Evolutionary conservation across 92 coral and sea anemone species (phyloP).

Genomic region (Epizoanthus scotinus): DNA sequence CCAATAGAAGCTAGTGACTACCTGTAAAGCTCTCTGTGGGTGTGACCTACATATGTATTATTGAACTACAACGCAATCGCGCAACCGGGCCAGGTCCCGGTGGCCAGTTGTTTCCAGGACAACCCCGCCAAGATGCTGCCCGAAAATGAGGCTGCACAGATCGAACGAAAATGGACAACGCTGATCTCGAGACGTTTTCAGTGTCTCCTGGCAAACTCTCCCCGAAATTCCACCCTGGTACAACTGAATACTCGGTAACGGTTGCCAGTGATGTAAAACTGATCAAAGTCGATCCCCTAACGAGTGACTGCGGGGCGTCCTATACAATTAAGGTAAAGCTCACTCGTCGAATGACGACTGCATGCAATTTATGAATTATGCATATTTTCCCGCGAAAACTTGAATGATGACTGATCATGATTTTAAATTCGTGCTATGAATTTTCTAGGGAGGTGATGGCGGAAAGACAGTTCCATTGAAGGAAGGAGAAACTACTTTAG

Average conservation of each 20-base stretch:
- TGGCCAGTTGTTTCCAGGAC: slow-evolving; percentile 39
- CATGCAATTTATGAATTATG: background rate
- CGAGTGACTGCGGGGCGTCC: slow-evolving; percentile 95
- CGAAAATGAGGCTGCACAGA: slow-evolving; percentile 9
- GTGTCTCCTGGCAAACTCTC: slow-evolving; percentile 88
- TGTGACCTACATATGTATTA: too few species aligned
- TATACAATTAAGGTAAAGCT: slow-evolving; percentile 76
- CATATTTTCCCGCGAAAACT: slow-evolving; percentile 6
- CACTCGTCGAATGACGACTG: background rate
- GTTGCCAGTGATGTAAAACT: slow-evolving; percentile 87
- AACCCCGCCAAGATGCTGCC: slow-evolving; percentile 28
- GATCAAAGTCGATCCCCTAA: slow-evolving; percentile 89
- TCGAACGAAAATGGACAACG: slow-evolving; percentile 90
- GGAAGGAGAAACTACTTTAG: slow-evolving; percentile 81
- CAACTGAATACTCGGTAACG: slow-evolving; percentile 85
- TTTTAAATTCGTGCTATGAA: background rate
- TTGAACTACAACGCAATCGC: too few species aligned
- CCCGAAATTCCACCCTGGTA: slow-evolving; percentile 84
- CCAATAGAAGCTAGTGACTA: too few species aligned
- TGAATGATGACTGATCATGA: background rate
- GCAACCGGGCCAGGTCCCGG: too few species aligned
- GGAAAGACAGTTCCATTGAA: slow-evolving; percentile 75
- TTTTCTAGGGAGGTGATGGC: slow-evolving; percentile 80
- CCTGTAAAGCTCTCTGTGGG: too few species aligned
- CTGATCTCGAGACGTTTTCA: slow-evolving; percentile 78